These are phyloP conservation scores for Agrilus biguttatus DNA, from an alignment of 2,888 invertebrate species.

Conservation along the genomic window DNA sequence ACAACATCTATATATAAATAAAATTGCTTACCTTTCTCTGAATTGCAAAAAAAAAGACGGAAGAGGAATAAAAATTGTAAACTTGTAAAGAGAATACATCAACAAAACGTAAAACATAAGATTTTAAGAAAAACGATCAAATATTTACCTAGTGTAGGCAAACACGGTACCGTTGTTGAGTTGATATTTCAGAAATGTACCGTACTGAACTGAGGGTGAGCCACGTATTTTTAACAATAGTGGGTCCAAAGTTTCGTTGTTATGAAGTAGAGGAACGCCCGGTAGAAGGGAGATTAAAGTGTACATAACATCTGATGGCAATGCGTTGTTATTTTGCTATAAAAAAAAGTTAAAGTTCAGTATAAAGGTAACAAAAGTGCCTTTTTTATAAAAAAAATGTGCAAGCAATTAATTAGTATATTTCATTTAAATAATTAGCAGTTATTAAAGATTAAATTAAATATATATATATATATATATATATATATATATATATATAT, in stretches of 20 bases:
- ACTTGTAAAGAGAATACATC: not conserved
- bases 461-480: too few species aligned
- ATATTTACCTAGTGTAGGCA: constrained; percentile 51
- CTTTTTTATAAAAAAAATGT: too few species aligned
- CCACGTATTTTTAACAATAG: constrained; percentile 30
- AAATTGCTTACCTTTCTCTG: not conserved
- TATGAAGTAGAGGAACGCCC: constrained; percentile 46
- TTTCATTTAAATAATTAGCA: too few species aligned
- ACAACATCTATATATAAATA: too few species aligned
- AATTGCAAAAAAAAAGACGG: not conserved
- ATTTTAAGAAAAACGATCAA: constrained; percentile 4
- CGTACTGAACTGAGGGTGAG: constrained; percentile 51
- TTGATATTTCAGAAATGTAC: constrained; percentile 32
- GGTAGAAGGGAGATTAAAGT: constrained; percentile 64
- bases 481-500: too few species aligned
- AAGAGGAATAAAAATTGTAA: constrained; percentile 1
- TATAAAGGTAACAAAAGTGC: not conserved
- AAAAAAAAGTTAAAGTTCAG: constrained; percentile 6
- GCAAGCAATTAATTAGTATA: too few species aligned
- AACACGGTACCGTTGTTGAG: constrained; percentile 41
- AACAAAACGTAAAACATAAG: not conserved
- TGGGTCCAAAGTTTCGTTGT: constrained; percentile 19
- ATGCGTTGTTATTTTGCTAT: constrained; percentile 13
- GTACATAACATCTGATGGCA: constrained; percentile 35
- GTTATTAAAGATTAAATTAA: too few species aligned